Percentiles rank a stretch among this genome's conserved stretches.
Evolutionary conservation across 2,888 invertebrate species (phyloP).

Genomic region (Habrosyne pyritoides): DNA sequence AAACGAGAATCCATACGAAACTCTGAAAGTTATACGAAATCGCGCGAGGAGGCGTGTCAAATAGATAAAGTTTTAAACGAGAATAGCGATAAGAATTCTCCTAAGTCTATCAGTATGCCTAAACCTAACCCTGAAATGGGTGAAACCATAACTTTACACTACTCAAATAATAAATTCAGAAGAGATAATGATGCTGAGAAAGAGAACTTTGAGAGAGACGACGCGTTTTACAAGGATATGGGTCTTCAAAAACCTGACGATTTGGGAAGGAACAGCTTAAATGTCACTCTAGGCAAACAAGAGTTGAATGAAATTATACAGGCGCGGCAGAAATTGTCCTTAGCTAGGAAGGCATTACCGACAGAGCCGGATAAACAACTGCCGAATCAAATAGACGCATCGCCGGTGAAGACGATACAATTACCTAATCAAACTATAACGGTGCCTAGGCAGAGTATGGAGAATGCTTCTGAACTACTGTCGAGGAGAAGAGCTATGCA

Average conservation of each 20-base stretch:
- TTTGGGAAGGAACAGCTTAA: constrained; percentile 59
- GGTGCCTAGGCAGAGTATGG: constrained; percentile 70
- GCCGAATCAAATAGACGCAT: constrained; percentile 54
- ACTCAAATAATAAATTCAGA: constrained; percentile 68
- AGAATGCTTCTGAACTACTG: constrained; percentile 71
- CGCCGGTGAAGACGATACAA: constrained; percentile 67
- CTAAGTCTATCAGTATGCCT: constrained; percentile 30
- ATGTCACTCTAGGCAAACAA: constrained; percentile 73
- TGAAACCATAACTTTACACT: constrained; percentile 73
- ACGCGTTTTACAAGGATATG: constrained; percentile 74
- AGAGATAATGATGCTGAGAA: constrained; percentile 67
- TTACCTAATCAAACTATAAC: constrained; percentile 75
- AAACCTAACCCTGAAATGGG: constrained; percentile 57
- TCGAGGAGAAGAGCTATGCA: constrained; percentile 65
- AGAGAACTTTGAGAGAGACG: constrained; percentile 74
- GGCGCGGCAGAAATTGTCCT: constrained; percentile 71
- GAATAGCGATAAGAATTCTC: constrained; percentile 61
- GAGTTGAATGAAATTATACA: constrained; percentile 78
- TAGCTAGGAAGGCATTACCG: constrained; percentile 71
- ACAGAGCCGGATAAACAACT: constrained; percentile 56
- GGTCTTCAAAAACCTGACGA: constrained; percentile 58
- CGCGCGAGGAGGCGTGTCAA: constrained; percentile 70
- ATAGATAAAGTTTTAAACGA: constrained; percentile 72
- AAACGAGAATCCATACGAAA: constrained; percentile 64
- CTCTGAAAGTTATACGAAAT: constrained; percentile 73